Conservation (phyloP, 1,140 invertebrate genomes). For the Platyura marginata region DNA sequence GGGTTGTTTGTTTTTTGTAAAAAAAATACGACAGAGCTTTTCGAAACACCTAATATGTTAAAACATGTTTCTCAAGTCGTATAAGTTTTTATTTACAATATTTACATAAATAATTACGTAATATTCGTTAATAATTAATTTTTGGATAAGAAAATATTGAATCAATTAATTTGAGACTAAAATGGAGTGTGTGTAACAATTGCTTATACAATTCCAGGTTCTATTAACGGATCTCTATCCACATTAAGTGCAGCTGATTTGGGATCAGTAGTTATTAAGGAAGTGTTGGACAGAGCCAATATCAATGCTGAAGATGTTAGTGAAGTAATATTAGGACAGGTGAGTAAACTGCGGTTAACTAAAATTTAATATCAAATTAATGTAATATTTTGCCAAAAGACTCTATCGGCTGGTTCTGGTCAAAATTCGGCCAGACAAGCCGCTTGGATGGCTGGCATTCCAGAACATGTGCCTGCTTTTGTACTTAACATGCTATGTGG, state of each 20-base stretch:
- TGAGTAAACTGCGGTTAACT: constrained; percentile 22
- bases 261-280: constrained; percentile 56
- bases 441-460: constrained; percentile 56
- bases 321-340: constrained; percentile 78
- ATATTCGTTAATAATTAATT: too few relatives aligned
- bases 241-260: constrained; percentile 48
- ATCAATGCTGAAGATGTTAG: constrained; percentile 45
- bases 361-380: too few relatives aligned
- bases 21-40: too few relatives aligned
- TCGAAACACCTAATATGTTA: too few relatives aligned
- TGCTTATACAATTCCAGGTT: too few relatives aligned
- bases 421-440: constrained; percentile 78
- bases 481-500: constrained; percentile 75
- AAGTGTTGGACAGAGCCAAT: constrained; percentile 41
- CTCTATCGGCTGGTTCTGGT: constrained; percentile 50
- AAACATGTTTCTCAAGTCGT: too few relatives aligned
- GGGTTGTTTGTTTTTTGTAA: too few relatives aligned
- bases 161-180: constrained; percentile 1
- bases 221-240: constrained; percentile 49
- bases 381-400: too few relatives aligned
- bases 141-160: neutral
- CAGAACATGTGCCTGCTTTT: constrained; percentile 49
- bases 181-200: too few relatives aligned
- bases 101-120: too few relatives aligned
- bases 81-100: too few relatives aligned